Evolutionary conservation across 2,113 vertebrate species (phyloP).

Genomic region (Lycaon pictus): DNA sequence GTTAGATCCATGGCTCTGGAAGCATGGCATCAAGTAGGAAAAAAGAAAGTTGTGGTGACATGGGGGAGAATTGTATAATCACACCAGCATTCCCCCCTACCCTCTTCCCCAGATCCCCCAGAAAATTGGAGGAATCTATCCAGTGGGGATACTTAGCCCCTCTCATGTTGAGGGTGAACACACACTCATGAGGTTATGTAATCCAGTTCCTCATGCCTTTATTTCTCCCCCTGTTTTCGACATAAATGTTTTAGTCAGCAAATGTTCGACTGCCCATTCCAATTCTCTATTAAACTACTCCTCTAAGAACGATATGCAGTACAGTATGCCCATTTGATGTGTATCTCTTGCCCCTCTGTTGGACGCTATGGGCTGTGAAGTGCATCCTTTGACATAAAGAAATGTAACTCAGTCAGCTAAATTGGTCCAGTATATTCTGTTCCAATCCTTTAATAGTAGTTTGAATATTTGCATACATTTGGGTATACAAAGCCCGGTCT

Average conservation of each 20-base stretch:
- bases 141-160: neutral
- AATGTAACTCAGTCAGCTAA: neutral
- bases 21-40: neutral
- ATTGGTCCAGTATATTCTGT: neutral
- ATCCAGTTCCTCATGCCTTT: neutral
- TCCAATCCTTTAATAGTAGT: neutral
- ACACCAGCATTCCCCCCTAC: neutral
- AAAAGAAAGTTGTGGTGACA: neutral
- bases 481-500: neutral
- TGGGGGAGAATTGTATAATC: neutral
- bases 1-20: neutral
- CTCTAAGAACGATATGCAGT: neutral
- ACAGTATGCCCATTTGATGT: neutral
- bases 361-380: neutral
- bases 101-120: neutral
- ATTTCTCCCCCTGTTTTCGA: neutral
- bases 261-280: neutral
- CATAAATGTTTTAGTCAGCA: neutral
- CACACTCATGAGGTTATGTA: neutral
- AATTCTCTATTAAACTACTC: neutral
- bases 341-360: neutral
- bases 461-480: too few species aligned
- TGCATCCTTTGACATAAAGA: neutral
- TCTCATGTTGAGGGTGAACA: neutral
- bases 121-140: neutral